A percentile compares a stretch with the other conserved stretches of the same genome.
phyloP scores from a whole-genome alignment of 2,797 vertebrate species.

The Myiotriccus ornatus region DNA sequence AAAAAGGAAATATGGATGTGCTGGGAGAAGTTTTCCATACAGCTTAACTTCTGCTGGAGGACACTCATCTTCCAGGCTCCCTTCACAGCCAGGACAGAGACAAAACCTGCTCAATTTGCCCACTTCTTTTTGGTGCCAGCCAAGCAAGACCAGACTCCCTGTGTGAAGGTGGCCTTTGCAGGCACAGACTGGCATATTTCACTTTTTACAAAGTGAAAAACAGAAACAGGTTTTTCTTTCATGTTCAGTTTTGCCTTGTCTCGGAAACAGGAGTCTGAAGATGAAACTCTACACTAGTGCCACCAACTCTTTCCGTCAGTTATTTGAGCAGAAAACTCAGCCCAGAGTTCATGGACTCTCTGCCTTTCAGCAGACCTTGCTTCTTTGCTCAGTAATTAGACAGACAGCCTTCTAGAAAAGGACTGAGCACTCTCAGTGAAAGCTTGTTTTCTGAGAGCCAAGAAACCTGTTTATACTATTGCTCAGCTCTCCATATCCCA shows the following conservation, averaged over 20 bases:
- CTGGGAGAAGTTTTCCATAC: neutral
- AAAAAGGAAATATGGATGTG: neutral
- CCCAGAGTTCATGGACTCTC: neutral
- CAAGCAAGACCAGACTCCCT: neutral
- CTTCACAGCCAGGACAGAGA: neutral
- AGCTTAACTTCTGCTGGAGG: neutral
- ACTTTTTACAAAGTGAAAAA: neutral
- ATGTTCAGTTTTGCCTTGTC: neutral
- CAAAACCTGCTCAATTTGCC: neutral
- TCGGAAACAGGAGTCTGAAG: neutral
- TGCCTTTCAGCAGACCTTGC: neutral
- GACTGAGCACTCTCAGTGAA: neutral
- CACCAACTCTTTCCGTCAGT: neutral
- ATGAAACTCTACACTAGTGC: neutral
- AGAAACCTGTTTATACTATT: neutral
- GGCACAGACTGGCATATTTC: neutral
- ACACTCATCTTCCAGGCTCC: neutral
- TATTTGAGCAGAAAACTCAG: neutral
- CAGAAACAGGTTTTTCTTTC: neutral
- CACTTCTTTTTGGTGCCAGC: rapidly evolving
- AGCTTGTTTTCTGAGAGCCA: neutral
- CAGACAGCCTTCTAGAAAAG: neutral
- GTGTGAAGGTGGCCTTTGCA: neutral
- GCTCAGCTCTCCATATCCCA: neutral
- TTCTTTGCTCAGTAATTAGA: neutral